Evolutionary conservation across 2,797 vertebrate genomes (phyloP).

Genomic region (Chelmon rostratus): DNA sequence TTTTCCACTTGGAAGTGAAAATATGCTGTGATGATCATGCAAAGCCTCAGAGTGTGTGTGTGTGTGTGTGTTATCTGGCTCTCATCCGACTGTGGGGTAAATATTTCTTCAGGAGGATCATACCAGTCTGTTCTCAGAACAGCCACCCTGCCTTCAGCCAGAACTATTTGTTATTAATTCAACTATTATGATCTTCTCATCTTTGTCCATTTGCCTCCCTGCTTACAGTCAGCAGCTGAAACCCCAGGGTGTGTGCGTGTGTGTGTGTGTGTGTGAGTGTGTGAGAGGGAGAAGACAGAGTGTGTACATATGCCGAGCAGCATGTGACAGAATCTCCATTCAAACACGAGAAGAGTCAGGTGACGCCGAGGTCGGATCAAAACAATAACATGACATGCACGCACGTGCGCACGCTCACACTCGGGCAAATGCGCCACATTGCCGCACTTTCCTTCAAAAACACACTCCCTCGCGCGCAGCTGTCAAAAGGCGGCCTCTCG

Average conservation of each 20-base stretch:
- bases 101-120: conserved; percentile 71
- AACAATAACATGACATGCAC: conserved; percentile 69
- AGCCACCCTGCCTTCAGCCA: conserved; percentile 58
- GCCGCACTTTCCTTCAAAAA: conserved; percentile 52
- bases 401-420: conserved; percentile 43
- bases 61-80: conserved; percentile 35
- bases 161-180: conserved; percentile 79
- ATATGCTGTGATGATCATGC: conserved; percentile 49
- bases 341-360: conserved; percentile 64
- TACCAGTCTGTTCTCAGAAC: conserved; percentile 68
- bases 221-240: conserved; percentile 66
- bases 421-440: not conserved
- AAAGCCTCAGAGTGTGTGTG: conserved; percentile 39
- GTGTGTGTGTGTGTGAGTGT: conserved; percentile 38
- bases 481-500: conserved; percentile 67
- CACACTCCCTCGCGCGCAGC: conserved; percentile 62
- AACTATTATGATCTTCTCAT: conserved; percentile 70
- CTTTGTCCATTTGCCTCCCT: conserved; percentile 51
- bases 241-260: conserved; percentile 32
- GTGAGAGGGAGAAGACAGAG: conserved; percentile 3
- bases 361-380: conserved; percentile 70
- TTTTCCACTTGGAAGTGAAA: conserved; percentile 68
- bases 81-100: conserved; percentile 57
- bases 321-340: conserved; percentile 67
- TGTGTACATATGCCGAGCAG: conserved; percentile 32